Evolutionary conservation across 1,140 invertebrate species (phyloP).

Genomic region (Asbolus verrucosus): DNA sequence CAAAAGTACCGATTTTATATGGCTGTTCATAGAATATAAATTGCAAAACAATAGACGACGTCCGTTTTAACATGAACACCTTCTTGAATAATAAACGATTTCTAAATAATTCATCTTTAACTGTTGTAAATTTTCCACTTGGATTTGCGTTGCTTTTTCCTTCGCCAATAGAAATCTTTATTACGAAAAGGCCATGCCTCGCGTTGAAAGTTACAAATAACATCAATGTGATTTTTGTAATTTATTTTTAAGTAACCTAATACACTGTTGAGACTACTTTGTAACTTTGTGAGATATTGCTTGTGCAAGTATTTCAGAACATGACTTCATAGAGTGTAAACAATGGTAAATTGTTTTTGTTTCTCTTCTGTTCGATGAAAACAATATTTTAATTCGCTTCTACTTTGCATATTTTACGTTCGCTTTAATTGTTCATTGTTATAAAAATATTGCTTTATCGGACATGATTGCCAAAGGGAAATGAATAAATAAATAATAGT

Average conservation of each 20-base stretch:
- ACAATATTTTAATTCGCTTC: conserved; percentile 26
- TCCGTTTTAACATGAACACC: conserved; percentile 48
- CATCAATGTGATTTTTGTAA: conserved; percentile 18
- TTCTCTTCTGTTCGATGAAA: conserved; percentile 16
- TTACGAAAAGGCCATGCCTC: conserved; percentile 23
- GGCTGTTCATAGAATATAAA: conserved; percentile 47
- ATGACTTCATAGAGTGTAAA: conserved; percentile 49
- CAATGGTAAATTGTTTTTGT: conserved; percentile 40
- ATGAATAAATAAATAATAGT: conserved; percentile 4
- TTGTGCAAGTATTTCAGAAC: conserved; percentile 43
- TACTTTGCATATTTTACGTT: conserved; percentile 18
- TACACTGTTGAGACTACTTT: conserved; percentile 19
- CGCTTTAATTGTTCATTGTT: conserved; percentile 2
- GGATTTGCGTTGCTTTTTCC: conserved; percentile 48
- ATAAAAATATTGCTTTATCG: conserved; percentile 11
- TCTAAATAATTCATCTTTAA: conserved; percentile 40
- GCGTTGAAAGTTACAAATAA: conserved; percentile 17
- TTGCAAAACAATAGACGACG: conserved; percentile 49
- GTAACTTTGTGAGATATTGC: conserved; percentile 45
- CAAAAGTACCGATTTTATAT: conserved; percentile 49
- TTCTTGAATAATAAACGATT: conserved; percentile 51
- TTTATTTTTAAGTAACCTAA: conserved; percentile 12
- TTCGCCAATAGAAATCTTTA: conserved; percentile 34
- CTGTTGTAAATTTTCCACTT: conserved; percentile 44
- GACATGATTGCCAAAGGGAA: not conserved